phyloP scores from a whole-genome alignment of 2,113 vertebrate species.

The Sebastes fasciatus region DNA sequence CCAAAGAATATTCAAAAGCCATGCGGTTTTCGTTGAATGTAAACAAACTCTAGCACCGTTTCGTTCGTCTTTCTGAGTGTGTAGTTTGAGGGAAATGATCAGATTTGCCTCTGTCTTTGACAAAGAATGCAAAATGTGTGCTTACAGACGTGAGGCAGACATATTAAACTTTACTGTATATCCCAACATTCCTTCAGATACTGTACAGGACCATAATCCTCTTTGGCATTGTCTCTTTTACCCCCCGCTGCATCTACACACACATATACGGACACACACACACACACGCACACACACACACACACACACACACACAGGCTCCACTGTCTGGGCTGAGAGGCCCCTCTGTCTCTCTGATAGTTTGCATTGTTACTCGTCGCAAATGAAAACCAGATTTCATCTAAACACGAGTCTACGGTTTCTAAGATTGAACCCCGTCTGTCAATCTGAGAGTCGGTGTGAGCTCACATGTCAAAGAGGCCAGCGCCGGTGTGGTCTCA shows the following conservation, averaged over 20 bases:
- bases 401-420: slow-evolving; percentile 70
- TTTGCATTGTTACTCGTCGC: slow-evolving; percentile 66
- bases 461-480: slow-evolving; percentile 72
- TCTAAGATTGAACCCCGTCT: slow-evolving; percentile 67
- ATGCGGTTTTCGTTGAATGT: slow-evolving; percentile 14
- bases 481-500: slow-evolving; percentile 63
- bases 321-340: slow-evolving; percentile 66
- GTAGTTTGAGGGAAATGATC: slow-evolving; percentile 24
- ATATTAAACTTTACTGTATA: slow-evolving; percentile 44
- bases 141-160: slow-evolving; percentile 25
- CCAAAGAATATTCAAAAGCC: slow-evolving; percentile 33
- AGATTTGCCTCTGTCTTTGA: slow-evolving; percentile 2
- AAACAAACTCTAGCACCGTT: slow-evolving; percentile 19
- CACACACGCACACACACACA: slow-evolving; percentile 24
- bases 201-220: slow-evolving; percentile 42
- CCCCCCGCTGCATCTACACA: slow-evolving; percentile 47
- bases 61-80: slow-evolving; percentile 11
- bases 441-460: slow-evolving; percentile 58
- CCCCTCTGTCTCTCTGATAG: slow-evolving; percentile 64
- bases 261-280: slow-evolving; percentile 28
- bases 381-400: slow-evolving; percentile 81
- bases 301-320: slow-evolving; percentile 45
- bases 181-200: slow-evolving; percentile 36
- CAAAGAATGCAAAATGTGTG: slow-evolving; percentile 31
- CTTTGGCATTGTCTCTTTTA: slow-evolving; percentile 60